Evolutionary conservation across 2,113 vertebrate genomes (phyloP).

Genomic region (Chionodraco myersi): DNA sequence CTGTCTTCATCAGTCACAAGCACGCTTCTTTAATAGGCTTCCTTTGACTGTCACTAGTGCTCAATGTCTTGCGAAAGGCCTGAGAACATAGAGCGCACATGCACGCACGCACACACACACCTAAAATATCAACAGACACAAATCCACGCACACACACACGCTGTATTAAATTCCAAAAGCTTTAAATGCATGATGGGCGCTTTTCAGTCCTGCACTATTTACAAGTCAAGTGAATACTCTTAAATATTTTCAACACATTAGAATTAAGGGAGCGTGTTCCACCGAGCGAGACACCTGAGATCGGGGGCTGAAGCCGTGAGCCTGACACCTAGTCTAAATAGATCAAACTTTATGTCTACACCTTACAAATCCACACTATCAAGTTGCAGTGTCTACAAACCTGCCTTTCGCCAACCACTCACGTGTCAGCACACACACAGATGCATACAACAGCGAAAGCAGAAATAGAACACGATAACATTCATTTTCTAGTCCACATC

Average conservation of each 20-base stretch:
- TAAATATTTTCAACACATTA: slow-evolving; percentile 65
- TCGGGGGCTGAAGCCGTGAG: slow-evolving; percentile 44
- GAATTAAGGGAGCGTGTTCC: slow-evolving; percentile 55
- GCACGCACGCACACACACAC: background rate
- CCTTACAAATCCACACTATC: slow-evolving; percentile 71
- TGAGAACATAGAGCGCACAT: slow-evolving; percentile 2
- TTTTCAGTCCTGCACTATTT: slow-evolving; percentile 50
- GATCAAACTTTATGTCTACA: slow-evolving; percentile 75
- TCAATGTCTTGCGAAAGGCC: slow-evolving; percentile 45
- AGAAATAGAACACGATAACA: background rate
- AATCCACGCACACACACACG: background rate
- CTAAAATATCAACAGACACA: background rate
- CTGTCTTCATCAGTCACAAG: slow-evolving; percentile 60
- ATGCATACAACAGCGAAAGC: background rate
- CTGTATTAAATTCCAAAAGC: slow-evolving; percentile 32
- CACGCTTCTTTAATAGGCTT: slow-evolving; percentile 50
- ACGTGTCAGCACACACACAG: background rate
- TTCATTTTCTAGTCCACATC: background rate
- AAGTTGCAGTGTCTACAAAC: slow-evolving; percentile 57
- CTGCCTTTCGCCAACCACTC: slow-evolving; percentile 35
- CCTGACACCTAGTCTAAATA: slow-evolving; percentile 65
- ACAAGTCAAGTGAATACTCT: slow-evolving; percentile 63
- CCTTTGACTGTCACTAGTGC: slow-evolving; percentile 66
- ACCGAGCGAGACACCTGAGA: slow-evolving; percentile 66
- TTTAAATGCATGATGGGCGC: slow-evolving; percentile 33